Conservation (phyloP, 1,140 invertebrate genomes). For the Drosophila ohnishii region DNA sequence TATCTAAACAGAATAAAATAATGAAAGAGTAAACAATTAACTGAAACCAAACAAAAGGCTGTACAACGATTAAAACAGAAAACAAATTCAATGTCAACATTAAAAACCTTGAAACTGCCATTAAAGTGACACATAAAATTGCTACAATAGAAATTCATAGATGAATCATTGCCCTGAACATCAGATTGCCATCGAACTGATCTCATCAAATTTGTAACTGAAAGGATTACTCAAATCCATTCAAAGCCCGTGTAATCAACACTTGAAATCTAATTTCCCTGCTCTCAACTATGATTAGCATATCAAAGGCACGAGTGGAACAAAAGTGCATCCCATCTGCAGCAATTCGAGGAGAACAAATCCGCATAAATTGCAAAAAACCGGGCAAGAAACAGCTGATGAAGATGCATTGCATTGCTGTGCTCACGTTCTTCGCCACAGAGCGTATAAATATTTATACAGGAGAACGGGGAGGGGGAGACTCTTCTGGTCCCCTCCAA, state of each 20-base stretch:
- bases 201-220: constrained; percentile 14
- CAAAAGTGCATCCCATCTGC: constrained; percentile 9
- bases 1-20: too few relatives aligned
- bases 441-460: constrained; percentile 41
- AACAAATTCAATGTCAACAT: not conserved
- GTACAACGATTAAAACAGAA: not conserved
- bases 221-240: constrained; percentile 17
- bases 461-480: not conserved
- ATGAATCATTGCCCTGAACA: constrained; percentile 16
- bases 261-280: constrained; percentile 23
- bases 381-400: constrained; percentile 21
- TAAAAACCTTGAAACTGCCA: constrained; percentile 10
- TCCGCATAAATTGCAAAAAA: constrained; percentile 34
- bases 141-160: not conserved
- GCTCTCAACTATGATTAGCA: constrained; percentile 15
- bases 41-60: not conserved
- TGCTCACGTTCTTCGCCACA: constrained; percentile 26
- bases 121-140: constrained; percentile 32
- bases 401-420: constrained; percentile 12
- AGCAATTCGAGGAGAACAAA: constrained; percentile 34
- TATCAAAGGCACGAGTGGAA: constrained; percentile 21
- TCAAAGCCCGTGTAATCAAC: not conserved
- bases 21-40: not conserved
- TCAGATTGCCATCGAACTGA: constrained; percentile 1
- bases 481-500: constrained; percentile 6